phyloP scores from a whole-genome alignment of 1,140 invertebrate genomes.

The Pachyrhynchus sulphureomaculatus region DNA sequence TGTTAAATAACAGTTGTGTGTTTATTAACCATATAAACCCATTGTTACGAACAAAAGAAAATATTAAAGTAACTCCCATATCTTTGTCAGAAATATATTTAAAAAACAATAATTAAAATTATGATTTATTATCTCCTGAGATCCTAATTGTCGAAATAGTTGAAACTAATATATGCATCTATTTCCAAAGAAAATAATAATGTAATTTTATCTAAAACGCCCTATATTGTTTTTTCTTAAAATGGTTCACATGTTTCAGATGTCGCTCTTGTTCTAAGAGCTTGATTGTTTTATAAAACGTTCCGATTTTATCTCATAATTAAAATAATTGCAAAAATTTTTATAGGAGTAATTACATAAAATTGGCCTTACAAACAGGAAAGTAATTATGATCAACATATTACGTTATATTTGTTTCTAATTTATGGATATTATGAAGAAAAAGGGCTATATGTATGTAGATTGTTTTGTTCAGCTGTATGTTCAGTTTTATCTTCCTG shows the following conservation, averaged over 20 bases:
- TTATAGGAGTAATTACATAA: background rate
- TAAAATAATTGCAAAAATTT: constrained; percentile 11
- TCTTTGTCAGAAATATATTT: constrained; percentile 6
- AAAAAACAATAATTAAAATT: background rate
- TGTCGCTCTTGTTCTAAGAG: constrained; percentile 14
- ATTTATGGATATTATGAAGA: too few relatives aligned
- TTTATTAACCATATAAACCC: constrained; percentile 11
- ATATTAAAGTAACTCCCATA: constrained; percentile 6
- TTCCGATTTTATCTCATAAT: constrained; percentile 17
- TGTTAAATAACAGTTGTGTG: constrained; percentile 21
- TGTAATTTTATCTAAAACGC: constrained; percentile 23
- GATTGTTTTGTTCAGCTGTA: too few relatives aligned
- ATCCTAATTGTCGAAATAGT: background rate
- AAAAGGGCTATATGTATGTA: too few relatives aligned
- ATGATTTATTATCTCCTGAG: constrained; percentile 16
- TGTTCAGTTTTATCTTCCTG: too few relatives aligned
- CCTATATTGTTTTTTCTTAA: constrained; percentile 19
- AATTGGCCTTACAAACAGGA: too few relatives aligned
- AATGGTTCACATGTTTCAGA: constrained; percentile 20
- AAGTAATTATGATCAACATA: too few relatives aligned
- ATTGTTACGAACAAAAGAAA: constrained; percentile 11
- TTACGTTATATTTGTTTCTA: too few relatives aligned
- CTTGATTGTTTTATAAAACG: constrained; percentile 17
- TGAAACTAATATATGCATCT: constrained; percentile 7
- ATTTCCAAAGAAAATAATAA: constrained; percentile 6